Percentiles rank a stretch among this genome's conserved stretches.
Conservation (phyloP, 2,113 vertebrate genomes). For the Cnemophilus loriae region DNA sequence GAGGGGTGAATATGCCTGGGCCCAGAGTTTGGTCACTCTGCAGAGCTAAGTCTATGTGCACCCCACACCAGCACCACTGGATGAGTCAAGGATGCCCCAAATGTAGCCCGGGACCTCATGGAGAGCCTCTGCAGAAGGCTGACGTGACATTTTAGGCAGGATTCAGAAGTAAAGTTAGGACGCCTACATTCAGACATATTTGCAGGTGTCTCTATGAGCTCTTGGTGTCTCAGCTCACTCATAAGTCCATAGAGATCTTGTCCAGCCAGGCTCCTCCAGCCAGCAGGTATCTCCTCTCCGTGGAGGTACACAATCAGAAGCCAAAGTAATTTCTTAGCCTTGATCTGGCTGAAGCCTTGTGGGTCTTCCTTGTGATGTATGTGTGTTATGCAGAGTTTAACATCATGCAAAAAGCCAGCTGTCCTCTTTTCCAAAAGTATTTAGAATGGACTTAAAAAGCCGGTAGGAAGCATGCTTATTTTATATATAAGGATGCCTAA, state of each 20-base stretch:
- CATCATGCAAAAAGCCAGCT: neutral
- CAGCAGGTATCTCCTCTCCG: neutral
- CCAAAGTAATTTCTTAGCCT: neutral
- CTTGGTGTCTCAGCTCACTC: neutral
- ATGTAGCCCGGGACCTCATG: neutral
- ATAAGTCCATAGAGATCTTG: neutral
- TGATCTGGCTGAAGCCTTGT: neutral
- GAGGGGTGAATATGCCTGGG: accelerated
- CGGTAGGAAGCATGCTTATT: accelerated
- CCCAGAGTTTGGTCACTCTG: neutral
- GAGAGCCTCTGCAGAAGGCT: neutral
- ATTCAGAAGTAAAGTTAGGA: neutral
- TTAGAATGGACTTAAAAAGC: neutral
- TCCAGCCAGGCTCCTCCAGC: neutral
- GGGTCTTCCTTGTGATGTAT: neutral
- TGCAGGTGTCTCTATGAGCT: neutral
- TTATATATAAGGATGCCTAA: neutral
- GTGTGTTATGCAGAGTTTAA: neutral
- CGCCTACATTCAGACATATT: neutral
- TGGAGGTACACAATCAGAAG: neutral
- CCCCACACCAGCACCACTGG: neutral
- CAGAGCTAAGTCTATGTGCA: accelerated
- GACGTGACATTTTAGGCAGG: neutral
- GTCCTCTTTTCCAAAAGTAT: neutral
- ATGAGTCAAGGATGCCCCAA: no score